Evolutionary conservation across 2,888 invertebrate genomes (phyloP), one percentile per base, ranked within the genome.

Genomic region (Mayetiola destructor): DNA sequence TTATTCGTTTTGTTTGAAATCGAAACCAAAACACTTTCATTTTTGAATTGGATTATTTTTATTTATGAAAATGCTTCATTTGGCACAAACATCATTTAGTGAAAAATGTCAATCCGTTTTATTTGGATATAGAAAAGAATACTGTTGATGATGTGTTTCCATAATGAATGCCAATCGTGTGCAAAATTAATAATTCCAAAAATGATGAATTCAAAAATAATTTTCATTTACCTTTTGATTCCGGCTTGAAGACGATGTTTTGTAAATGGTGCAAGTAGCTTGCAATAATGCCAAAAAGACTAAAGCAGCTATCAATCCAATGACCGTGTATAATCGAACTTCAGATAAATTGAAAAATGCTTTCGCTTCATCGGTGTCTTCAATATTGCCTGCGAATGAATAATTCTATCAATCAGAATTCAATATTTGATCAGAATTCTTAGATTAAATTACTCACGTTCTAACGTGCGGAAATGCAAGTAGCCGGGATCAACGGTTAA

Each of bases 401-500:
- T n/a, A 29, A 21, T 55, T n/a, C 4, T 4, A 55, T 37, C n/a
- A 16, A n/a, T 35, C 2, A 32, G 20, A 23, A 16, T 53, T 16
- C 32, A 18, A 29, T 20, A n/a, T n/a, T 8, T 20, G 18, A 32
- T 42, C 30, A n/a, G n/a, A n/a, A n/a, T n/a, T n/a, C n/a, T n/a
- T n/a, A n/a, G n/a, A n/a, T n/a, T n/a, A n/a, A 52, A 42, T 30
- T 60, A 77, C 82, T 79, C 70, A 88, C 89, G 75, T 67, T 80
- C 78, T 60, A 79, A 77, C 2, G 86, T 80, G 64, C 82, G 80
- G 64, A 89, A 81, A 56, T 84, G 79, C 59, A 90, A 72, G 68
- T 84, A 90, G 59, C 82, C 80, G 0, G 90, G 88, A 69, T 93
- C 90, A 1, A 92, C 82, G 23, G 80, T 81, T 1, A 92, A 70